Evolutionary conservation across 1,140 invertebrate species (phyloP), one percentile per base, ranked within the genome.

Genomic region (Drosophila elegans): DNA sequence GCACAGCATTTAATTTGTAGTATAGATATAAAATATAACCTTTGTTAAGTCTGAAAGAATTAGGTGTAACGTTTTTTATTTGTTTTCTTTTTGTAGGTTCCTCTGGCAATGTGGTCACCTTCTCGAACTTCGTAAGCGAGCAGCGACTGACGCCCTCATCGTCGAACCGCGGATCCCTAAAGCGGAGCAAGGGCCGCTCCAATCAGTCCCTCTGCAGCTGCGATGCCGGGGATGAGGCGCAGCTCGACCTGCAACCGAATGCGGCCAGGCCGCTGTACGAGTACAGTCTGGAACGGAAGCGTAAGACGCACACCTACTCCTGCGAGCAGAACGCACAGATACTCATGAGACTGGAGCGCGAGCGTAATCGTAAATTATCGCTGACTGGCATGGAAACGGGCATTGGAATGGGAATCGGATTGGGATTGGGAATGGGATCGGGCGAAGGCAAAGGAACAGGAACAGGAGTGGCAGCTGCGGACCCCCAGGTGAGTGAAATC

Each of bases 261-360:
- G 90, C 90, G 9, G 77, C 78, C 1, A 67, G 91, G 41, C 91
- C 91, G 25, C 46, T 92, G 10, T 92, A 90, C 62, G 90, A 92
- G 54, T 92, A 92, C 57, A 92, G 91, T 29, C 52, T 92, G 67
- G 91, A 92, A 78, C 78, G 91, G 2, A 83, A 89, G 21, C 91
- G 85, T 46, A 92, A 92, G 66, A 82, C 76, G 11, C 91, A 92
- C 71, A 92, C 91, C 27, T 92, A 92, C 57, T 90, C 77, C 52
- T 92, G 91, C 64, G 91, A 92, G 63, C 91, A 92, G 61, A 92
- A 92, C 61, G 91, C 91, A 54, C 91, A 92, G 59, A 92, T 92
- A 76, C 84, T 92, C 53, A 88, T 92, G 79, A 80, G 91, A 81
- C 84, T 92, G 62, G 91, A 92, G 72, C 89, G 91, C 62, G 91